Evolutionary conservation across 2,888 invertebrate genomes (phyloP).

Genomic region (Bimastos eiseni): DNA sequence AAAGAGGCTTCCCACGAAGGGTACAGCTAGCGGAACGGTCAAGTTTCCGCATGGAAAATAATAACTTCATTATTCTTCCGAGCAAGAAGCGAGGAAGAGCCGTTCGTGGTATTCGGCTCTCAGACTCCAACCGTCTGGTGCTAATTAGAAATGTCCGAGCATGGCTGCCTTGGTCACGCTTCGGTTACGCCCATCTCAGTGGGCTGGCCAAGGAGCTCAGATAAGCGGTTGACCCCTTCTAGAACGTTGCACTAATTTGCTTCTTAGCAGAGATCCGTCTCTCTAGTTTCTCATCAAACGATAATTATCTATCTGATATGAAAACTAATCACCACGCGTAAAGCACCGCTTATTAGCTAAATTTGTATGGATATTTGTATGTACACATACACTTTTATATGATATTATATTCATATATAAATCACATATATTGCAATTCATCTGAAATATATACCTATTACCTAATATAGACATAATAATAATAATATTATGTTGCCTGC

Average conservation of each 20-base stretch:
- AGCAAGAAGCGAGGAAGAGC: neutral
- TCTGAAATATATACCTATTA: no score
- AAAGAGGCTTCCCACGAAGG: neutral
- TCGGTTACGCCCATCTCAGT: neutral
- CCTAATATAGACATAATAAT: no score
- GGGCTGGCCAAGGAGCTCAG: neutral
- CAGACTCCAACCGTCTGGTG: neutral
- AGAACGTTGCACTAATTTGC: neutral
- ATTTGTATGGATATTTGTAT: no score
- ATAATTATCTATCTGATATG: neutral
- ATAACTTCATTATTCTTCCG: conserved; percentile 6
- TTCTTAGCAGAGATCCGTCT: neutral
- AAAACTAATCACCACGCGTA: neutral
- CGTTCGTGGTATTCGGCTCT: neutral
- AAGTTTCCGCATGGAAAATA: neutral
- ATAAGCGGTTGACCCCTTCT: neutral
- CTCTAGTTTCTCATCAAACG: neutral
- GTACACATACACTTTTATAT: no score
- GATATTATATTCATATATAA: no score
- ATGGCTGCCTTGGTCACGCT: neutral
- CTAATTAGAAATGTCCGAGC: neutral
- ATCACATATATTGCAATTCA: no score
- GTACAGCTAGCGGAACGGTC: neutral
- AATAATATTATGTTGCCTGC: no score
- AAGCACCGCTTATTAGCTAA: neutral